Evolutionary conservation across 2,797 vertebrate species (phyloP), one percentile per base, ranked within the genome.

Genomic region (Malacoctenus gilli): DNA sequence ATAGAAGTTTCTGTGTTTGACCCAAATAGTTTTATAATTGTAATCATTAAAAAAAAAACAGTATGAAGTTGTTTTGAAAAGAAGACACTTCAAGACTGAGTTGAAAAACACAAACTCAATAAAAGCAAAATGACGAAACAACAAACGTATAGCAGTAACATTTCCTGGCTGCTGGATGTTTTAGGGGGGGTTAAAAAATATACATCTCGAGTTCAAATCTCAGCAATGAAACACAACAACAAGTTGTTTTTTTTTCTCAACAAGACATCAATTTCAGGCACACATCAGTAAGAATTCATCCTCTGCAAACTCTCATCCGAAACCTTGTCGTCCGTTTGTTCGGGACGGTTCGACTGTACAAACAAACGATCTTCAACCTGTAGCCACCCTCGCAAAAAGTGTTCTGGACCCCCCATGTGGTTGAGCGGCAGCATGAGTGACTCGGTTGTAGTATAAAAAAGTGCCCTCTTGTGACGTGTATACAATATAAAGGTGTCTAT

Each of bases 381-480:
- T 44, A 56, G 15, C 46, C 60, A 57, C 38, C 37, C 44, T 21
- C 25, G 62, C 25, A 47, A 32, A 40, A 60, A 52, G 21, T 54
- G 22, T 61, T 23, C 52, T 28, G 9, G 38, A 49, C 35, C 43
- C 54, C 64, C 4, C 22, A n/a, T 23, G 22, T 23, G 22, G 22
- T 8, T 23, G 22, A 23, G 22, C 22, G 8, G 53, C 34, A 36
- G 23, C 40, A 59, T 10, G 20, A 43, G 34, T 18, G 58, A 65
- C 31, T 53, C 42, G 15, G 56, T 47, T 58, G 56, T 59, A 49
- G 30, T 81, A 67, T 67, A 68, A 83, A 87, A 87, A 85, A 70
- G 77, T 71, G 58, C 52, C 67, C 11, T 19, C 13, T 71, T 35
- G 46, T 59, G 49, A 72, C 63, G 31, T 38, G 36, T 79, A 48